A percentile compares a stretch with the other conserved stretches of the same genome.
Conservation (phyloP, 2,113 vertebrate species). For the Puma concolor region DNA sequence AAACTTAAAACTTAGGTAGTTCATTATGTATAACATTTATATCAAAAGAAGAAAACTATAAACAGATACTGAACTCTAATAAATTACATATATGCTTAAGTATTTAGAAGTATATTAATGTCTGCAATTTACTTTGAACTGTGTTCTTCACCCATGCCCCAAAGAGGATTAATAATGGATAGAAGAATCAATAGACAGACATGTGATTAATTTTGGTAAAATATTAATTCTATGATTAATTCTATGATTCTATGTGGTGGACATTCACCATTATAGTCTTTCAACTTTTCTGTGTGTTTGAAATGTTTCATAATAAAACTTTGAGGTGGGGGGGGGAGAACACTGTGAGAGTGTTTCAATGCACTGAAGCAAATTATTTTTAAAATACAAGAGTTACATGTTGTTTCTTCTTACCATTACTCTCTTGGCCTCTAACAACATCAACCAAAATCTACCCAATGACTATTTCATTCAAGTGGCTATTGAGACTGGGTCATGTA, state of each 20-base stretch:
- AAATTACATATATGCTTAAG: conserved; percentile 4
- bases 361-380: conserved; percentile 8
- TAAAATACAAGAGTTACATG: conserved; percentile 16
- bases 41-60: neutral
- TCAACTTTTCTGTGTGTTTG: neutral
- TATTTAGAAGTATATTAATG: neutral
- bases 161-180: neutral
- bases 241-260: neutral
- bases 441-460: conserved; percentile 2
- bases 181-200: neutral
- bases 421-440: neutral
- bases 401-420: neutral
- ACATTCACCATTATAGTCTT: conserved; percentile 14
- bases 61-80: neutral
- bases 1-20: neutral
- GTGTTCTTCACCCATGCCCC: neutral
- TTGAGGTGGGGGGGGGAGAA: neutral
- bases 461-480: neutral
- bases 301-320: conserved; percentile 51
- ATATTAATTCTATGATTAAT: neutral
- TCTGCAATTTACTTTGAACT: conserved; percentile 13
- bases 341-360: neutral
- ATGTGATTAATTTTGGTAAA: neutral
- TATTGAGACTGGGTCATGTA: neutral
- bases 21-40: neutral